Percentiles rank a stretch among this genome's conserved stretches.
Evolutionary conservation across 2,113 vertebrate genomes (phyloP).

Genomic region (Tautogolabrus adspersus): DNA sequence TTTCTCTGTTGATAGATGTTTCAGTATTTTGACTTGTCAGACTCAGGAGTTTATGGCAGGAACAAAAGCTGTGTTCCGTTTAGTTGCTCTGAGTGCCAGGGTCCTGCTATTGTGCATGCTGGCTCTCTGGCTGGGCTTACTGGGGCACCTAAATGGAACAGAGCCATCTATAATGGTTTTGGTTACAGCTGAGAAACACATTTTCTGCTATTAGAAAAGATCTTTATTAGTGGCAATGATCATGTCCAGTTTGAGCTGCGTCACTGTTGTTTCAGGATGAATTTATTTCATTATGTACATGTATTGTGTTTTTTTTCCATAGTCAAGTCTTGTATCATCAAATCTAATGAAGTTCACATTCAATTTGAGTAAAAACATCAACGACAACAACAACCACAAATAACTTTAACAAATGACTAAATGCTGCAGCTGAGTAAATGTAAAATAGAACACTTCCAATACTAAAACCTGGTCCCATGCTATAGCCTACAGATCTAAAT

Average conservation of each 20-base stretch:
- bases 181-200: slow-evolving; percentile 69
- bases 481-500: too few species aligned
- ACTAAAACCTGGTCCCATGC: too few species aligned
- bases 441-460: too few species aligned
- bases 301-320: slow-evolving; percentile 11
- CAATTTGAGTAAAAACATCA: too few species aligned
- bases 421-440: too few species aligned
- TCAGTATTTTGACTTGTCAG: slow-evolving; percentile 32
- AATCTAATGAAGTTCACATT: too few species aligned
- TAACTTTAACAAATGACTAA: too few species aligned
- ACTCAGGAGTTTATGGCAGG: slow-evolving; percentile 45
- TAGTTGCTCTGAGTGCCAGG: slow-evolving; percentile 42
- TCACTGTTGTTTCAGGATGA: slow-evolving; percentile 43
- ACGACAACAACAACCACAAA: too few species aligned
- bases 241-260: slow-evolving; percentile 36
- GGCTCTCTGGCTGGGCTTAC: slow-evolving; percentile 58
- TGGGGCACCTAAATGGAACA: slow-evolving; percentile 60
- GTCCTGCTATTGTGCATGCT: slow-evolving; percentile 52
- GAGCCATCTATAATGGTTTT: slow-evolving; percentile 64
- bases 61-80: slow-evolving; percentile 45
- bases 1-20: slow-evolving; percentile 35
- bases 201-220: slow-evolving; percentile 58
- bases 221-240: slow-evolving; percentile 57
- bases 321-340: too few species aligned
- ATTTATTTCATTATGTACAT: slow-evolving; percentile 34